Conservation (phyloP, 2,888 invertebrate genomes). For the Hypercompe scribonia region DNA sequence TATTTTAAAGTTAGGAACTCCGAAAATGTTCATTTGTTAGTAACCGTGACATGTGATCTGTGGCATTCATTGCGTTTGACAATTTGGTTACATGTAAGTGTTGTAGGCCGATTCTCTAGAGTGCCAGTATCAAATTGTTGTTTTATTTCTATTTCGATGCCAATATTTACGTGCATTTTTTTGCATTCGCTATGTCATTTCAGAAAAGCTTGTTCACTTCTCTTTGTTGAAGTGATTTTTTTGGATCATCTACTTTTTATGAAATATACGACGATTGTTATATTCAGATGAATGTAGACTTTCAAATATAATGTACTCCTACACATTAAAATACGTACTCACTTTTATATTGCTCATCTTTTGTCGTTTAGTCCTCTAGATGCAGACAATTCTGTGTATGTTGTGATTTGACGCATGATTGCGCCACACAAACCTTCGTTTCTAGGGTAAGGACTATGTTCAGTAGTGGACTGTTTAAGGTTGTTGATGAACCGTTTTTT, state of each 20-base stretch:
- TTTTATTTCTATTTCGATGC: not conserved
- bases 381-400: not conserved
- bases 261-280: too few relatives aligned
- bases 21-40: slow-evolving; percentile 27
- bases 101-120: not conserved
- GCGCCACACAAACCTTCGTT: not conserved
- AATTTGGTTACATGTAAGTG: not conserved
- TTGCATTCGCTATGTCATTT: too few relatives aligned
- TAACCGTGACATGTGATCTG: slow-evolving; percentile 1
- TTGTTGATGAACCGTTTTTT: too few relatives aligned
- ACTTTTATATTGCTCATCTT: not conserved
- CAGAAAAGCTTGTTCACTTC: too few relatives aligned
- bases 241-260: too few relatives aligned
- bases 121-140: not conserved
- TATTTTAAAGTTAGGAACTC: slow-evolving; percentile 53
- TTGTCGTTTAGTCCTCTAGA: not conserved
- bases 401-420: not conserved
- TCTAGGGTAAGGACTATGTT: too few relatives aligned
- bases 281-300: too few relatives aligned
- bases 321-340: too few relatives aligned
- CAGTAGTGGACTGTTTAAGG: too few relatives aligned
- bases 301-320: too few relatives aligned
- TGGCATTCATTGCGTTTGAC: not conserved
- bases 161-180: too few relatives aligned
- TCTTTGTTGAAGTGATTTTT: too few relatives aligned